A percentile compares a stretch with the other conserved stretches of the same genome.
phyloP scores from a whole-genome alignment of 2,113 vertebrate species.

The Onychostoma macrolepis region DNA sequence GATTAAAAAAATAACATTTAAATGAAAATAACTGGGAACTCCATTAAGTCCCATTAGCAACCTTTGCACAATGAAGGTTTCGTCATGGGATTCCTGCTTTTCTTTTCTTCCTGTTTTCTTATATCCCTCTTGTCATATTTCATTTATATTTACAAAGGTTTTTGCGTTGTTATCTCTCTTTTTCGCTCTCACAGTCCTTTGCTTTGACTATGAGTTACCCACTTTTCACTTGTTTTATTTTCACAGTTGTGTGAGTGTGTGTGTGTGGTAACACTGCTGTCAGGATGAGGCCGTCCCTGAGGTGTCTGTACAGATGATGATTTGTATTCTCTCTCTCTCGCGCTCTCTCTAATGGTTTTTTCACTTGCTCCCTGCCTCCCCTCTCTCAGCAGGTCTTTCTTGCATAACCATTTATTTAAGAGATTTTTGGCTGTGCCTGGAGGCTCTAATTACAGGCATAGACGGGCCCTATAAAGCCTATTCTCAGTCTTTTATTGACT shows the following conservation, averaged over 20 bases:
- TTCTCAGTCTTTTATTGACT: constrained; percentile 98
- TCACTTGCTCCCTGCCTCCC: constrained; percentile 61
- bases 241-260: constrained; percentile 33
- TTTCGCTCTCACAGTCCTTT: constrained; percentile 9
- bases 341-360: constrained; percentile 68
- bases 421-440: constrained; percentile 88
- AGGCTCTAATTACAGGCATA: constrained; percentile 99
- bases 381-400: constrained; percentile 88
- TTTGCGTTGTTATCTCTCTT: not conserved
- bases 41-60: not conserved
- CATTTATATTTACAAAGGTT: constrained; percentile 1
- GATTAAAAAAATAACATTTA: not conserved
- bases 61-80: not conserved
- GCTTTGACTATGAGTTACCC: constrained; percentile 27
- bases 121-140: constrained; percentile 21
- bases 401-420: constrained; percentile 92
- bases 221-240: constrained; percentile 36
- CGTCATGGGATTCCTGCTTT: constrained; percentile 14
- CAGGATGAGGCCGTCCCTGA: constrained; percentile 87
- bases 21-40: not conserved
- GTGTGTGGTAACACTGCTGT: constrained; percentile 78
- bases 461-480: constrained; percentile 96
- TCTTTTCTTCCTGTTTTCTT: constrained; percentile 20
- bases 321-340: constrained; percentile 82
- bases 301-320: constrained; percentile 86